These are phyloP conservation scores for Drosophila nigricruria DNA, from an alignment of 2,888 invertebrate species.

Conservation along the genomic window DNA sequence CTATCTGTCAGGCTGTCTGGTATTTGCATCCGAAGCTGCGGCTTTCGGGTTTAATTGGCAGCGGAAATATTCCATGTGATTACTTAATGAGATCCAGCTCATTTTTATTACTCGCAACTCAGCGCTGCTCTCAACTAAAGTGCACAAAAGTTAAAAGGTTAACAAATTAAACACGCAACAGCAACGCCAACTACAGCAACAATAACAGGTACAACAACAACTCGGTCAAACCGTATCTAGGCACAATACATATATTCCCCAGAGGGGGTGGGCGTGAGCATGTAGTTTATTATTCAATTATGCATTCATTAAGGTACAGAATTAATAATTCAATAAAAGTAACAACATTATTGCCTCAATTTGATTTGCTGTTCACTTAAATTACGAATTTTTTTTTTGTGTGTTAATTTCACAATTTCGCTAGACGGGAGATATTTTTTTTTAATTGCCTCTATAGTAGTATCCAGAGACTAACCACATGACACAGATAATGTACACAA, in stretches of 20 bases:
- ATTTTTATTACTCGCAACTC: slow-evolving; percentile 64
- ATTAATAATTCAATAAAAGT: slow-evolving; percentile 78
- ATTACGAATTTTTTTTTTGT: slow-evolving; percentile 24
- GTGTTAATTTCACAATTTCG: background rate
- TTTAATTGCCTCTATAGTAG: background rate
- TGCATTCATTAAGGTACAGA: slow-evolving; percentile 75
- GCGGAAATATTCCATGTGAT: slow-evolving; percentile 81
- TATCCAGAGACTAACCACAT: background rate
- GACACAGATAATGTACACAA: background rate
- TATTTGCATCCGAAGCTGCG: slow-evolving; percentile 60
- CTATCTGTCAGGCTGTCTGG: slow-evolving; percentile 57
- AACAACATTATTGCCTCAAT: slow-evolving; percentile 59
- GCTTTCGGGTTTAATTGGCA: slow-evolving; percentile 79
- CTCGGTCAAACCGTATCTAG: slow-evolving; percentile 25
- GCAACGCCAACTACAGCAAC: slow-evolving; percentile 12
- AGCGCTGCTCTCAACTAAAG: slow-evolving; percentile 44
- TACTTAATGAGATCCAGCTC: slow-evolving; percentile 79
- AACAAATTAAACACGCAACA: slow-evolving; percentile 56
- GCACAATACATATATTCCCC: slow-evolving; percentile 15
- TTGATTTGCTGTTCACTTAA: slow-evolving; percentile 48
- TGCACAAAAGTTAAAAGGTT: slow-evolving; percentile 75
- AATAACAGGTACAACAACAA: slow-evolving; percentile 17
- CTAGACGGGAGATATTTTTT: background rate
- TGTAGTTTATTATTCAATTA: slow-evolving; percentile 79
- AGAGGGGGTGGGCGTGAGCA: slow-evolving; percentile 10